These are phyloP conservation scores for Brachycybe producta DNA, from an alignment of 2,888 invertebrate species.

Conservation along the genomic window DNA sequence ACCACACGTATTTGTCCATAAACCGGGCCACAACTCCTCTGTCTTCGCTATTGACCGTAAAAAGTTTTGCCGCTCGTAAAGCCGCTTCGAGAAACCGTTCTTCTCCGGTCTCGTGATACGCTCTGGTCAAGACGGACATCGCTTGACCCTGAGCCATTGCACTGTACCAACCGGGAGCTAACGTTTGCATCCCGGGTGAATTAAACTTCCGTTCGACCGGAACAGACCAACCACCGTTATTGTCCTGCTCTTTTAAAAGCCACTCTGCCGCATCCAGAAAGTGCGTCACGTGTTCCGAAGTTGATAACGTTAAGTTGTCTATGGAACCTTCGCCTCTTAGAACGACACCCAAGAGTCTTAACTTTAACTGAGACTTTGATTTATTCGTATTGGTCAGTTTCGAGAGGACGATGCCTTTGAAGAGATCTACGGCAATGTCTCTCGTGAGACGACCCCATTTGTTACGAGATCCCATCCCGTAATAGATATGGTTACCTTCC, in stretches of 20 bases:
- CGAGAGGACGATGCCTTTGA: constrained; percentile 57
- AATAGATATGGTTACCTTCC: constrained; percentile 59
- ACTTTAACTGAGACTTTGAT: constrained; percentile 47
- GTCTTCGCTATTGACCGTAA: constrained; percentile 54
- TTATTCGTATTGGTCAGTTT: constrained; percentile 17
- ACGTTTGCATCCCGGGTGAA: constrained; percentile 58
- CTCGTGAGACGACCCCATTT: constrained; percentile 67
- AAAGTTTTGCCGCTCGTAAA: constrained; percentile 61
- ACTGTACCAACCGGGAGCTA: constrained; percentile 85
- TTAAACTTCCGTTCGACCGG: constrained; percentile 54
- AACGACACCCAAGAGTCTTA: constrained; percentile 53
- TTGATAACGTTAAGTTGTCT: constrained; percentile 63
- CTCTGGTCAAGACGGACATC: constrained; percentile 83
- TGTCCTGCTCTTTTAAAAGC: constrained; percentile 76
- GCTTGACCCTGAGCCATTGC: constrained; percentile 97
- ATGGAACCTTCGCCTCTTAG: constrained; percentile 57
- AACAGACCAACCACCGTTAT: constrained; percentile 84
- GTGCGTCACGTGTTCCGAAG: constrained; percentile 75
- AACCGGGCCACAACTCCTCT: constrained; percentile 77
- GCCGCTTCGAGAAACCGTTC: constrained; percentile 68
- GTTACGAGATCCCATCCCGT: constrained; percentile 51
- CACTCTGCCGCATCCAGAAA: constrained; percentile 87
- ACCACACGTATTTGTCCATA: constrained; percentile 80
- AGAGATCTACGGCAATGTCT: constrained; percentile 77
- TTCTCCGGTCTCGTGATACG: constrained; percentile 63